Percentiles rank a stretch among this genome's conserved stretches.
These are phyloP conservation scores for Neoarius graeffei DNA, from an alignment of 2,113 vertebrate genomes.

Conservation along the genomic window DNA sequence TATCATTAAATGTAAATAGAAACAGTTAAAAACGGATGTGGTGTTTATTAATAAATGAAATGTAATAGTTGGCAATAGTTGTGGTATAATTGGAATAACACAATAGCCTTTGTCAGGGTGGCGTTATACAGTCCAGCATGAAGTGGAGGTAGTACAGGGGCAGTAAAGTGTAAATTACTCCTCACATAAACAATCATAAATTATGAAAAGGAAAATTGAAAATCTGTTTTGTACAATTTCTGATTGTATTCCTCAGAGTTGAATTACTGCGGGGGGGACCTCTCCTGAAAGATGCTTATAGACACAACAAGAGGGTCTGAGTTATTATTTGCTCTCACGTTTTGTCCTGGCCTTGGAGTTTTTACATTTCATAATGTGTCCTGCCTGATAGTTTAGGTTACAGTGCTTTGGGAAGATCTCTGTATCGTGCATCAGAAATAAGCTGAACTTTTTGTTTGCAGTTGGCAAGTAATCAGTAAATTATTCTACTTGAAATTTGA, in stretches of 20 bases:
- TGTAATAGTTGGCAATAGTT: neutral
- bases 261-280: neutral
- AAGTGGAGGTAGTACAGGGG: neutral
- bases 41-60: neutral
- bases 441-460: neutral
- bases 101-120: neutral
- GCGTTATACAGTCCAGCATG: neutral
- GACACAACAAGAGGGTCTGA: constrained; percentile 30
- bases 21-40: neutral
- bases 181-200: neutral
- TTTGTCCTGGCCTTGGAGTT: constrained; percentile 29
- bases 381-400: neutral
- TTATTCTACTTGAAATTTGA: neutral
- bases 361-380: neutral
- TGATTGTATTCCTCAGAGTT: neutral
- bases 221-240: neutral
- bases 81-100: neutral
- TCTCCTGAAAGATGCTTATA: neutral
- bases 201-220: neutral
- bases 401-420: neutral
- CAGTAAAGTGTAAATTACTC: neutral
- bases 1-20: neutral
- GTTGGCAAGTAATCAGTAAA: neutral
- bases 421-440: neutral
- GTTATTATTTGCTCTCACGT: constrained; percentile 3